Conservation (phyloP, 2,888 invertebrate genomes). For the Heterodera filipjevi region DNA sequence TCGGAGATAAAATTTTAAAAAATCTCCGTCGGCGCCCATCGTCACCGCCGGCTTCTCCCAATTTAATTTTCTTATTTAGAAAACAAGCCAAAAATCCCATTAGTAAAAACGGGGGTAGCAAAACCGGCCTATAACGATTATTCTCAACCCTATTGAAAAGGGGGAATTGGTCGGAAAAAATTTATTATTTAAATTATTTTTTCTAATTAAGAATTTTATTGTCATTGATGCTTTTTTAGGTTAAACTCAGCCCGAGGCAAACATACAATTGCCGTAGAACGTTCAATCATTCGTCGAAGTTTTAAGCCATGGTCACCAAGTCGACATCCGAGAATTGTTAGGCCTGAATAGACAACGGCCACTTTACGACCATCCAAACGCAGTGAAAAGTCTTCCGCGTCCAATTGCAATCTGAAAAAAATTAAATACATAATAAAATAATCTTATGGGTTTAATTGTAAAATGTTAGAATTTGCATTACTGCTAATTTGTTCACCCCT, state of each 20-base stretch:
- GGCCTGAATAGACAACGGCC: conserved; percentile 68
- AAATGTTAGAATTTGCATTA: no score
- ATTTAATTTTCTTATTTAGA: no score
- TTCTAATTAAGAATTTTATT: conserved; percentile 46
- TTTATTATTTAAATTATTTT: background rate
- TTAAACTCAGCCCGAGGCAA: background rate
- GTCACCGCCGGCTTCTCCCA: no score
- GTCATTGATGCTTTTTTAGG: background rate
- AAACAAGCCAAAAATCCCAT: no score
- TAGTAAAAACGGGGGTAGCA: no score
- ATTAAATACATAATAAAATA: background rate
- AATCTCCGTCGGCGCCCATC: no score
- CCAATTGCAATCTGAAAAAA: conserved; percentile 45
- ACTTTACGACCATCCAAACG: conserved; percentile 77
- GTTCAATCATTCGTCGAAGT: conserved; percentile 82
- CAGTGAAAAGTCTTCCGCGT: conserved; percentile 42
- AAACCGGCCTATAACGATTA: no score
- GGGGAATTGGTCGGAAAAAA: no score
- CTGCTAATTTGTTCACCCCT: no score
- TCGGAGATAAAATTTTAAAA: no score
- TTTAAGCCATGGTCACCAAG: conserved; percentile 77
- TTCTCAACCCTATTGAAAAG: no score
- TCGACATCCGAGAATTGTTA: conserved; percentile 81
- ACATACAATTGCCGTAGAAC: conserved; percentile 77
- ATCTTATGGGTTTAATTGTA: conserved; percentile 69